Evolutionary conservation across 2,888 invertebrate species (phyloP).

Genomic region (Hirtodrosophila alboralis): DNA sequence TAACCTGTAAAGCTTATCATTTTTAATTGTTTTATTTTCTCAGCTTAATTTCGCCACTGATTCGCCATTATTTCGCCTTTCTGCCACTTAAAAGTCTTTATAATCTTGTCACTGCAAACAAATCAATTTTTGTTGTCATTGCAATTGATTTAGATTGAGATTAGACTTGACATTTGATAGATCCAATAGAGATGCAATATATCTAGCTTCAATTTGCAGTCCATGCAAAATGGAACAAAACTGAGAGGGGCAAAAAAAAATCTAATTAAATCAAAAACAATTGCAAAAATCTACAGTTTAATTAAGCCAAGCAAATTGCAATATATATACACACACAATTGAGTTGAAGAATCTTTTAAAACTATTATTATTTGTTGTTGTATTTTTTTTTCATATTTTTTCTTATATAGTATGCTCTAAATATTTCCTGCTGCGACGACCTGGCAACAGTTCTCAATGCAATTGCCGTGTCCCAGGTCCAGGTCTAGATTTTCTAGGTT

Average conservation of each 20-base stretch:
- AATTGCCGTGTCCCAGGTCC: constrained; percentile 1
- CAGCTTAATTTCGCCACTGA: too few species aligned
- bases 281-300: constrained; percentile 61
- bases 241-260: constrained; percentile 7
- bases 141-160: too few species aligned
- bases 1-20: too few species aligned
- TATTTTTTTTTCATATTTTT: too few species aligned
- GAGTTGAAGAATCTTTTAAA: constrained; percentile 15
- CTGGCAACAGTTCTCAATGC: constrained; percentile 24
- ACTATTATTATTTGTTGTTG: background rate
- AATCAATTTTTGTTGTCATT: too few species aligned
- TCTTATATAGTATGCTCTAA: constrained; percentile 38
- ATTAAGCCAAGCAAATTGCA: constrained; percentile 60
- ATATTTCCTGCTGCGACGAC: constrained; percentile 70
- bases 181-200: too few species aligned
- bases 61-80: too few species aligned
- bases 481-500: background rate
- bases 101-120: too few species aligned
- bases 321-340: constrained; percentile 20
- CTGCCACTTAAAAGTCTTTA: too few species aligned
- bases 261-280: constrained; percentile 74
- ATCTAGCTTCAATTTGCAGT: too few species aligned
- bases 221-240: constrained; percentile 12
- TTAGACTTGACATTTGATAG: too few species aligned
- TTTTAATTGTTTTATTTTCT: too few species aligned